Evolutionary conservation across 1,140 invertebrate species (phyloP).

Genomic region (Drosophila littoralis): DNA sequence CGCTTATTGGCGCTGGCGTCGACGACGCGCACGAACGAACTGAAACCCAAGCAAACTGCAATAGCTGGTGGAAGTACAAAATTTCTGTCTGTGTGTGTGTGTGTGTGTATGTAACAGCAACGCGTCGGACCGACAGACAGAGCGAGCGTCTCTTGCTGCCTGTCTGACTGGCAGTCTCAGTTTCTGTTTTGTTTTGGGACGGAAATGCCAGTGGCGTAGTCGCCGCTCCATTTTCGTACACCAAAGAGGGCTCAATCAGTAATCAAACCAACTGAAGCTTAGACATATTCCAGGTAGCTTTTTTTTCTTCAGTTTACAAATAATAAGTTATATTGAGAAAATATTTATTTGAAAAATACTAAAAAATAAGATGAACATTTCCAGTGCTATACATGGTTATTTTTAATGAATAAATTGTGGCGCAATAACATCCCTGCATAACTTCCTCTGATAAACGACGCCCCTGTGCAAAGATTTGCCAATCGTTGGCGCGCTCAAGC

Average conservation of each 20-base stretch:
- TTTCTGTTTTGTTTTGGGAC: slow-evolving; percentile 76
- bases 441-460: slow-evolving; percentile 35
- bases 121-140: slow-evolving; percentile 35
- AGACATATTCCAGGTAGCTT: too few species aligned
- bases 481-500: slow-evolving; percentile 67
- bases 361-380: too few species aligned
- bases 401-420: too few species aligned
- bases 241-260: neutral
- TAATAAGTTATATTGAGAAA: neutral
- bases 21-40: slow-evolving; percentile 62
- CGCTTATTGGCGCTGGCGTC: slow-evolving; percentile 54
- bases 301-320: neutral
- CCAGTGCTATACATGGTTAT: too few species aligned
- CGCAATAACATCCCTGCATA: too few species aligned
- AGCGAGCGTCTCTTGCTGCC: slow-evolving; percentile 50
- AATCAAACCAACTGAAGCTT: neutral
- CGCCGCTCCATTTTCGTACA: slow-evolving; percentile 24
- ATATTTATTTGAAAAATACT: too few species aligned
- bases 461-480: slow-evolving; percentile 75
- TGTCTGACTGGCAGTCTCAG: slow-evolving; percentile 53
- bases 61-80: slow-evolving; percentile 69
- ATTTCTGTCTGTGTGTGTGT: slow-evolving; percentile 7
- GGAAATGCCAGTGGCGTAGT: slow-evolving; percentile 68
- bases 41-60: slow-evolving; percentile 69
- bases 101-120: slow-evolving; percentile 35